Percentiles rank a stretch among this genome's conserved stretches.
These are phyloP conservation scores for Sebastes hopkinsi DNA, from an alignment of 2,797 vertebrate genomes.

Conservation along the genomic window DNA sequence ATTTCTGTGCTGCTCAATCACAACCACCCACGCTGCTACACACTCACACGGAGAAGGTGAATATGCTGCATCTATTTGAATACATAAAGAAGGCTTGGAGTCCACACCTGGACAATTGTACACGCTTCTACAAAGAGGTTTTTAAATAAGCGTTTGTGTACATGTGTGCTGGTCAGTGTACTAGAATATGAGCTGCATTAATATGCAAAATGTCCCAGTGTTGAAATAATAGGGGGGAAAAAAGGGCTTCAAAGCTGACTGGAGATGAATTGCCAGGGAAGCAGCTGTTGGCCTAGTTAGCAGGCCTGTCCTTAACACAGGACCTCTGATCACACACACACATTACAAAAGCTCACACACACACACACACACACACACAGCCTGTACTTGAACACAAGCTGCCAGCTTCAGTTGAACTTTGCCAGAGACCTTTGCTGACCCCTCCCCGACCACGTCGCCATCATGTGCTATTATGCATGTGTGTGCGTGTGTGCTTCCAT, in stretches of 20 bases:
- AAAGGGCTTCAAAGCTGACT: constrained; percentile 75
- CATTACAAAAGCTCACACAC: too few species aligned
- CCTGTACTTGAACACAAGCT: constrained; percentile 6
- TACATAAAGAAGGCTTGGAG: constrained; percentile 16
- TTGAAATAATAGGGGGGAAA: constrained; percentile 50
- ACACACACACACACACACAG: background rate
- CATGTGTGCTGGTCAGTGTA: constrained; percentile 2
- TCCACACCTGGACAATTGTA: constrained; percentile 43
- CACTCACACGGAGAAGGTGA: constrained; percentile 10
- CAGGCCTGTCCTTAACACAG: constrained; percentile 57
- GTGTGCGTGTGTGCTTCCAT: background rate
- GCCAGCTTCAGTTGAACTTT: constrained; percentile 23
- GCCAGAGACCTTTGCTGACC: constrained; percentile 16
- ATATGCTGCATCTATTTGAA: constrained; percentile 41
- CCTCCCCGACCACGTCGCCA: background rate
- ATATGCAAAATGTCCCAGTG: constrained; percentile 58
- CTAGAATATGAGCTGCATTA: constrained; percentile 42
- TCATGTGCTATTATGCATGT: background rate
- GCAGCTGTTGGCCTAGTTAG: constrained; percentile 81
- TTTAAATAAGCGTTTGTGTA: background rate
- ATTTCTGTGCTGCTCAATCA: constrained; percentile 9
- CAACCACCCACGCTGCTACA: background rate
- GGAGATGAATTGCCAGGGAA: constrained; percentile 67
- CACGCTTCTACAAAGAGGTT: background rate
- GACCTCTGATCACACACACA: constrained; percentile 40